Conservation (phyloP, 2,888 invertebrate genomes). For the Drosophila quinaria region DNA sequence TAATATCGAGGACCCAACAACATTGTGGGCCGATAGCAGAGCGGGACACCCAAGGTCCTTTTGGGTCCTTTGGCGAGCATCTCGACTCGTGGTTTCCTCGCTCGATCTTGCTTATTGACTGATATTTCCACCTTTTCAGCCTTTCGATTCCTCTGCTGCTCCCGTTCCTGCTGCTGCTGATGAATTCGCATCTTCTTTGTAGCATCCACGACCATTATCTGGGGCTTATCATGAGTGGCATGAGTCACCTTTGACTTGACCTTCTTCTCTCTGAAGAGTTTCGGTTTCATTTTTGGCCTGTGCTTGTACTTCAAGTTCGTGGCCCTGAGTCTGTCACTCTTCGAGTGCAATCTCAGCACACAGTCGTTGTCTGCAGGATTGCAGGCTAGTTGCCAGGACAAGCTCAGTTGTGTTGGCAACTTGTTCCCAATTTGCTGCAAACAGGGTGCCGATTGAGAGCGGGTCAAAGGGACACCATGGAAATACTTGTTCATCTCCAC, state of each 20-base stretch:
- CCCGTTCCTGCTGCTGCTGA: neutral
- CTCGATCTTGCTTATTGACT: neutral
- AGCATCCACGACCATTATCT: slow-evolving; percentile 27
- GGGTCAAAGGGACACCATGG: neutral
- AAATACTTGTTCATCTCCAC: slow-evolving; percentile 41
- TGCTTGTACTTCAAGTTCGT: neutral
- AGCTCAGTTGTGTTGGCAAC: slow-evolving; percentile 12
- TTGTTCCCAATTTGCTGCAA: neutral
- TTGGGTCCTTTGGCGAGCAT: neutral
- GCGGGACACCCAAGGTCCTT: slow-evolving; percentile 31
- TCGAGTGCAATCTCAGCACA: neutral
- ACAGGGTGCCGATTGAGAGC: slow-evolving; percentile 31
- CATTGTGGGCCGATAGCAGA: slow-evolving; percentile 52
- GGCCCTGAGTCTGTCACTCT: neutral
- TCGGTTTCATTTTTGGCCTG: neutral
- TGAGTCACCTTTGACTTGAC: neutral
- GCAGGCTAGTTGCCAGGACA: slow-evolving; percentile 44
- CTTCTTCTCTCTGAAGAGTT: too few relatives aligned
- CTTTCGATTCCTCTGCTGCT: too few relatives aligned
- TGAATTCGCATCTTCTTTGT: neutral
- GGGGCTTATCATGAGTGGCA: neutral
- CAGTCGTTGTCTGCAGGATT: slow-evolving; percentile 9
- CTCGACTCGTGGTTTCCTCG: neutral
- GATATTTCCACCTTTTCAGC: too few relatives aligned
- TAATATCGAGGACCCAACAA: slow-evolving; percentile 33